A percentile compares a stretch with the other conserved stretches of the same genome.
Conservation (phyloP, 2,888 invertebrate species). For the Drosophila engyochracea region DNA sequence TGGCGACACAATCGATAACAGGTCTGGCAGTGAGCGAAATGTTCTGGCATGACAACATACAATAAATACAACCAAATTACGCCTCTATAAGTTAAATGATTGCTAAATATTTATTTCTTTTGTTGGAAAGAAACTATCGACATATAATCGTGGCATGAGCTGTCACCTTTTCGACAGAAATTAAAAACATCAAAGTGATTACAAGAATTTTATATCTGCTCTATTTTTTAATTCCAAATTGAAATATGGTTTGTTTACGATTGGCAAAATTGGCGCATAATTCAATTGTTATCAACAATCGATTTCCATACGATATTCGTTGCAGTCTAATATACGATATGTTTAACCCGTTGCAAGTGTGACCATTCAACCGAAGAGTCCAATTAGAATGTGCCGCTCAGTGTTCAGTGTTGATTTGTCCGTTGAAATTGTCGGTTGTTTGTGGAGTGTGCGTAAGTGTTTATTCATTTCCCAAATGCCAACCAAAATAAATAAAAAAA, state of each 20-base stretch:
- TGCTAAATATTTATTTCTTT: background rate
- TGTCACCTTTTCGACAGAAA: conserved; percentile 7
- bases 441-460: conserved; percentile 32
- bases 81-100: background rate
- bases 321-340: background rate
- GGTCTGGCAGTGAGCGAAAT: background rate
- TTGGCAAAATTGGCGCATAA: background rate
- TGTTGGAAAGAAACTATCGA: background rate
- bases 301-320: conserved; percentile 10
- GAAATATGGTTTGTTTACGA: background rate
- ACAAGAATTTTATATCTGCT: too few species aligned
- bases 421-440: conserved; percentile 58
- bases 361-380: conserved; percentile 30
- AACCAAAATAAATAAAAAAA: conserved; percentile 2
- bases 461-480: conserved; percentile 11
- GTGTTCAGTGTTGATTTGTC: conserved; percentile 55
- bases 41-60: background rate
- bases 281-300: conserved; percentile 4
- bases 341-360: conserved; percentile 35
- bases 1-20: conserved; percentile 22
- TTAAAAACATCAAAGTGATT: background rate
- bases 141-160: background rate
- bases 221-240: background rate
- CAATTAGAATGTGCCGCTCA: conserved; percentile 58
- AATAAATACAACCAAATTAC: background rate